Base-by-base conservation (phyloP, 2,113 vertebrate species). In the Gymnorhina tibicen region DNA sequence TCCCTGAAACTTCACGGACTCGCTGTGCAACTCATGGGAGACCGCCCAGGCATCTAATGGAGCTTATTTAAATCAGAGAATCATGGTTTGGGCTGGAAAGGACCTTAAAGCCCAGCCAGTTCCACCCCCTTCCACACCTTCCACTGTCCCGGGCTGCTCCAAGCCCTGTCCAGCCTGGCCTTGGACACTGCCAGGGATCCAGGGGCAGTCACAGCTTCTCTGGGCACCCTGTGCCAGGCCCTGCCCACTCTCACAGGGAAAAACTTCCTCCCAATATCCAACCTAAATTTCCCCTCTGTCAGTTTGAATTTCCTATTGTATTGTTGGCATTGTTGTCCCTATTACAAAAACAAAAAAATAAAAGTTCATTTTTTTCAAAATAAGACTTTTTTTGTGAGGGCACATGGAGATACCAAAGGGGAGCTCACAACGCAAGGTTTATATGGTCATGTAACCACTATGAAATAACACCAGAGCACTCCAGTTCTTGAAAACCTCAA, bases 241-340 rank as follows among this genome's bases (percentile, higher is more conserved):
- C 33, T 59, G 1, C 5, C 44, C 60, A 59, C 44, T 28, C 53
- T 82, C 2, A 0, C 6, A 39, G 28, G 44, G 19, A 46, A 68
- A 0, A 37, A 53, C 0, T n/a, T 0, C 33, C 37, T 4, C 60
- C 28, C 7, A 7, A 33, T 30, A 67, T 46, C 12, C 4, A 10
- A 3, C 8, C 20, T 20, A 33, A 22, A 33, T 50, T 50, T 26
- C 18, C 8, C 15, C 26, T 66, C 76, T 66, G 13, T 16, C 52
- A 58, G 15, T 24, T 37, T 73, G 30, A 9, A 37, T 66, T 74
- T 77, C 28, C 60, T 33, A 11, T n/a, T 15, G 11, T 18, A 12
- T 3, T 59, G 7, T 13, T 52, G 44, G 4, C 18, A 37, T 3
- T 59, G 9, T 18, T 50, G 20, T 27, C 35, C 4, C 23, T 35